Evolutionary conservation across 2,888 invertebrate genomes (phyloP).

Genomic region (Bombylius major): DNA sequence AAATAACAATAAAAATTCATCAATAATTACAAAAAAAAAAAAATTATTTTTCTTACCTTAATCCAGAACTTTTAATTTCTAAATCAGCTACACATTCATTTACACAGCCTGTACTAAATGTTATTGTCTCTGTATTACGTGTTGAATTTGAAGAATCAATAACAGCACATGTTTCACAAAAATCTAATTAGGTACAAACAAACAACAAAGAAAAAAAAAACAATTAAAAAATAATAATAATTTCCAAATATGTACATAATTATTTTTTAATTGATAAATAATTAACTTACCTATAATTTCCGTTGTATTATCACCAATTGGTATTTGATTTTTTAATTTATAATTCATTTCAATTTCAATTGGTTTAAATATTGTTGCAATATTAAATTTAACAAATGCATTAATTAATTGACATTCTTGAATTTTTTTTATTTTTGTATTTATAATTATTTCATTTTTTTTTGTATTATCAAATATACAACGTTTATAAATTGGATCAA

Average conservation of each 20-base stretch:
- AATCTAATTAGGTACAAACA: conserved; percentile 18
- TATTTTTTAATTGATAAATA: neutral
- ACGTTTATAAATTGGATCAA: conserved; percentile 30
- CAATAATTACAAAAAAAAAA: neutral
- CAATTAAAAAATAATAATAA: neutral
- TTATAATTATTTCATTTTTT: conserved; percentile 26
- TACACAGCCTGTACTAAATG: conserved; percentile 34
- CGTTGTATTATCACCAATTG: conserved; percentile 25
- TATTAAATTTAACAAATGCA: conserved; percentile 27
- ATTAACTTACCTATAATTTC: neutral
- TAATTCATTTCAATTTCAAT: conserved; percentile 34
- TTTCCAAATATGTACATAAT: neutral
- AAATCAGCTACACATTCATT: conserved; percentile 34
- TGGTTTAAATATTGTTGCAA: conserved; percentile 35
- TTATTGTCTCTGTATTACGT: conserved; percentile 28
- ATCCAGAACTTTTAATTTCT: conserved; percentile 23
- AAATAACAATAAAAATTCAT: neutral
- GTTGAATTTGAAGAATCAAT: conserved; percentile 33
- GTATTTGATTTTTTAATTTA: conserved; percentile 27
- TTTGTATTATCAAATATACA: conserved; percentile 25
- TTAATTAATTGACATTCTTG: conserved; percentile 28
- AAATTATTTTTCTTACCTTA: conserved; percentile 18
- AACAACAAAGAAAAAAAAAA: neutral
- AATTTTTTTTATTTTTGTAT: conserved; percentile 20
- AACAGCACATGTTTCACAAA: conserved; percentile 33